Conservation (phyloP, 2,113 vertebrate genomes). For the Seriola aureovittata region DNA sequence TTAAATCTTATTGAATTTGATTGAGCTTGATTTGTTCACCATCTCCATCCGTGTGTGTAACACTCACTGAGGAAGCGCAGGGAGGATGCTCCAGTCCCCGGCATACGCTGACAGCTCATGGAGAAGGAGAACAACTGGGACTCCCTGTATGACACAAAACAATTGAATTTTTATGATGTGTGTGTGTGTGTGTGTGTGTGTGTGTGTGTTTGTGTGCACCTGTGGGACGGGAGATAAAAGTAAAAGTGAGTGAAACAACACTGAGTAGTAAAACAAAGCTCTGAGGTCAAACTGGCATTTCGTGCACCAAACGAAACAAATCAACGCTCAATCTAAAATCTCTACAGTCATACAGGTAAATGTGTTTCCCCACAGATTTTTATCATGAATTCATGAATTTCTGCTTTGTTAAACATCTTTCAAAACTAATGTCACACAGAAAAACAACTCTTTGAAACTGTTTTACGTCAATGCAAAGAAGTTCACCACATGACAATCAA, state of each 20-base stretch:
- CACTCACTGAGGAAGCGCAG: constrained; percentile 87
- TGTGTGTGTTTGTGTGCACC: too few relatives aligned
- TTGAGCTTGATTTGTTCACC: neutral
- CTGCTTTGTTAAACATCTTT: too few relatives aligned
- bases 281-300: too few relatives aligned
- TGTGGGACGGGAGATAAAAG: too few relatives aligned
- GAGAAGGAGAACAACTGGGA: constrained; percentile 87
- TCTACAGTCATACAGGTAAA: too few relatives aligned
- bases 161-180: too few relatives aligned
- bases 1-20: neutral
- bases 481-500: neutral
- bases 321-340: too few relatives aligned
- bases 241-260: neutral
- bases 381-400: too few relatives aligned
- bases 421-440: neutral
- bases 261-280: neutral
- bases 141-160: constrained; percentile 78
- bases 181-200: too few relatives aligned
- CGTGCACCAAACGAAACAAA: too few relatives aligned
- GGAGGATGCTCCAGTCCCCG: constrained; percentile 92
- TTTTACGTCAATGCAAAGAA: neutral
- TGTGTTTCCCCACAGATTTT: too few relatives aligned
- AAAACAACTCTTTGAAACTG: neutral
- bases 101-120: constrained; percentile 88
- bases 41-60: neutral